Evolutionary conservation across 2,888 invertebrate species (phyloP), one percentile per base, ranked within the genome.

Genomic region (Hermodice carunculata): DNA sequence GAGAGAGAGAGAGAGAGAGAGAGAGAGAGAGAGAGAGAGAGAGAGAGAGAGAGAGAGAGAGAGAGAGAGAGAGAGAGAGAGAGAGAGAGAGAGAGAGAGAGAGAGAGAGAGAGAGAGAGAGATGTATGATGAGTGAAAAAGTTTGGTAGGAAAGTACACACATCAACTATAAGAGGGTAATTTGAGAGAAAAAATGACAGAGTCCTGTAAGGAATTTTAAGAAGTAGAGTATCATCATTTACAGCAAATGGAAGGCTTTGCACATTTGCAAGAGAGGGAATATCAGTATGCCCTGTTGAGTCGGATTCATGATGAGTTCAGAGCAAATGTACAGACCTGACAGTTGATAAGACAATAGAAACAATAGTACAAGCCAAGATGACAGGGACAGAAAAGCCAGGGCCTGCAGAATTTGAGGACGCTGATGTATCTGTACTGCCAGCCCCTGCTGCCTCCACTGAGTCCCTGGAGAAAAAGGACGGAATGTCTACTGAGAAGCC

Each of bases 141-240:
- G 89, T 70, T 90, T 95, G 76, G 92, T 96, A 72, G 97, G 98
- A 67, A 98, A 98, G 87, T 98, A 98, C 86, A 92, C 92, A n/a
- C n/a, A n/a, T n/a, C n/a, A 79, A 88, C 90, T 32, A 92, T 96
- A 53, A 93, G 98, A 83, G 93, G 93, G 77, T 96, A 96, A 80
- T 99, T 98, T 88, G 96, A 98, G 87, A 92, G 92, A 79, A n/a
- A 96, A 96, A 88, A 98, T 98, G 97, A 93, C 93, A 24, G 81
- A 75, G 28, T 81, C 85, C 51, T 86, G 81, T 69, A 76, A 92
- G 87, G 92, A 94, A 85, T 98, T 97, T 85, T 97, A 98, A 89
- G 95, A 94, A 86, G 91, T 96, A 26, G 97, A 98, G 87, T 94
- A 95, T 81, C 91, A 92, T 62, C 96, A 97, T 87, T 87, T 97